Evolutionary conservation across 1,140 invertebrate genomes (phyloP).

Genomic region (Chlorops oryzae): DNA sequence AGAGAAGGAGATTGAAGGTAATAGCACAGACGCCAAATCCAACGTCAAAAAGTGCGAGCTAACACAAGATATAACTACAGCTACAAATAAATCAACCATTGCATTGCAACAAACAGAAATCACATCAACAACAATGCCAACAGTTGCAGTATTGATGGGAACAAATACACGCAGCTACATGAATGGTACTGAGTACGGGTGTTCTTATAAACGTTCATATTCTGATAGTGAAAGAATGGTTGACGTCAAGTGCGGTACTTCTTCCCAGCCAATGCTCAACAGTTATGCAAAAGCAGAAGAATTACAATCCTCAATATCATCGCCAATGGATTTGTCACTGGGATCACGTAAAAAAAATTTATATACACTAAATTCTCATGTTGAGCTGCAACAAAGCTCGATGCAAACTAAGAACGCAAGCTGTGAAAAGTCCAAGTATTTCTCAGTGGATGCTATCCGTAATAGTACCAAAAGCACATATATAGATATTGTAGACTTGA

Average conservation of each 20-base stretch:
- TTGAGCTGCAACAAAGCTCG: constrained; percentile 1
- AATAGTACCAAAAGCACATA: not conserved
- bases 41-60: no score
- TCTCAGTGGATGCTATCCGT: not conserved
- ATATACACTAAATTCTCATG: no score
- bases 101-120: not conserved
- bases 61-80: no score
- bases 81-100: not conserved
- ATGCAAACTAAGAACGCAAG: not conserved
- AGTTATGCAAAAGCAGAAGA: constrained; percentile 1
- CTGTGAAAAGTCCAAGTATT: not conserved
- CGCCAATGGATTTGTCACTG: constrained; percentile 39
- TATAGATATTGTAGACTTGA: constrained; percentile 29
- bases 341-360: constrained; percentile 19
- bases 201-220: not conserved
- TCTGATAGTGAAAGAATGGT: not conserved
- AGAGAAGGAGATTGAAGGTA: not conserved
- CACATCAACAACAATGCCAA: not conserved
- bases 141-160: not conserved
- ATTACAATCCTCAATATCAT: not conserved
- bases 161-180: not conserved
- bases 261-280: no score
- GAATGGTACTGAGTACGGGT: constrained; percentile 1
- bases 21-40: no score
- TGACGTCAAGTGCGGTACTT: constrained; percentile 5